Conservation (phyloP, 2,797 vertebrate species). For the Poecilia velifera region DNA sequence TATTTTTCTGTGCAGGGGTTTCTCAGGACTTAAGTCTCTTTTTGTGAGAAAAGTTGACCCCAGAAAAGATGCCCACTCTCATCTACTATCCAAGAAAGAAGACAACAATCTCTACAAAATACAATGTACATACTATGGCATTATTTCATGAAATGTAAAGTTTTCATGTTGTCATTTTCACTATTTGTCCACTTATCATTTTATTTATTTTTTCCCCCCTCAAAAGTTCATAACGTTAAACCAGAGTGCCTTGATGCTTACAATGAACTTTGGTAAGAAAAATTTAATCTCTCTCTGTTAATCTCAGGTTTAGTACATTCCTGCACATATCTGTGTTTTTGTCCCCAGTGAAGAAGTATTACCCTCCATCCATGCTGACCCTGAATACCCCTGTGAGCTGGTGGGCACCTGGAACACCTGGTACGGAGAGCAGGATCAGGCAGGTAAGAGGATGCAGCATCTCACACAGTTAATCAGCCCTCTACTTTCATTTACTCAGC, state of each 20-base stretch:
- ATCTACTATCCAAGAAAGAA: conserved; percentile 94
- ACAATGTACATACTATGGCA: conserved; percentile 84
- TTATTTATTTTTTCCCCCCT: conserved; percentile 19
- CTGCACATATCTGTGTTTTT: conserved; percentile 26
- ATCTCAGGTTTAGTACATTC: neutral
- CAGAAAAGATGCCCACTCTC: conserved; percentile 95
- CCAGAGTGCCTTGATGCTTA: conserved; percentile 96
- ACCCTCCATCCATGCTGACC: conserved; percentile 89
- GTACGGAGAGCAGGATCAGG: conserved; percentile 99
- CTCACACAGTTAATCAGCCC: neutral
- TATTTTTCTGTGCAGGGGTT: conserved; percentile 72
- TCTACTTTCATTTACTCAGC: neutral
- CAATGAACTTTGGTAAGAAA: conserved; percentile 95
- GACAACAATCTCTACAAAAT: conserved; percentile 96
- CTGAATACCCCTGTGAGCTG: conserved; percentile 94
- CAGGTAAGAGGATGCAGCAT: conserved; percentile 82
- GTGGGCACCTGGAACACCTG: conserved; percentile 99
- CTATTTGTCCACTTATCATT: neutral
- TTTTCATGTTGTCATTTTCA: conserved; percentile 7
- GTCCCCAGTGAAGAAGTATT: conserved; percentile 87
- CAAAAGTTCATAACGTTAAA: conserved; percentile 98
- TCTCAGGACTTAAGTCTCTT: conserved; percentile 91
- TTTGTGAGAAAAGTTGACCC: conserved; percentile 97
- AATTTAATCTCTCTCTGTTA: neutral
- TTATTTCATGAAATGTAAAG: conserved; percentile 1